Evolutionary conservation across 1,140 invertebrate genomes (phyloP).

Genomic region (Metaphire vulgaris): DNA sequence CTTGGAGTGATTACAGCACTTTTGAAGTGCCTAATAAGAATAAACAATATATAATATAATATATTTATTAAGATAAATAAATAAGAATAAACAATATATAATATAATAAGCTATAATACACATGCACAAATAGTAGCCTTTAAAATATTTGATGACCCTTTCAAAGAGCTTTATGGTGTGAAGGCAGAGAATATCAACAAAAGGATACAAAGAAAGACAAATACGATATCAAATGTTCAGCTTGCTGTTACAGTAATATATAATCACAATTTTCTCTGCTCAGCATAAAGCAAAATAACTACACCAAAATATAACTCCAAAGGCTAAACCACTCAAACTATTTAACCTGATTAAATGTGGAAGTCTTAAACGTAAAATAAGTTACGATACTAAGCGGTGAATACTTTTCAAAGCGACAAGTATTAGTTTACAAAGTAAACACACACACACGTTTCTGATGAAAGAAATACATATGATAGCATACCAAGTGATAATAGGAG

Average conservation of each 20-base stretch:
- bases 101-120: too few relatives aligned
- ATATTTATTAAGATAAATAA: too few relatives aligned
- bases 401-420: too few relatives aligned
- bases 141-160: background rate
- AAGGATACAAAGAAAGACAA: too few relatives aligned
- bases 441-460: background rate
- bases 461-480: background rate
- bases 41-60: background rate
- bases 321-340: background rate
- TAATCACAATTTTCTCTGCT: too few relatives aligned
- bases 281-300: too few relatives aligned
- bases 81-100: background rate
- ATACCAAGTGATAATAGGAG: slow-evolving; percentile 87
- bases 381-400: too few relatives aligned
- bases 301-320: background rate
- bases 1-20: slow-evolving; percentile 63
- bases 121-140: background rate
- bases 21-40: background rate
- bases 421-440: too few relatives aligned
- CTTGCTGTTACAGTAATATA: too few relatives aligned
- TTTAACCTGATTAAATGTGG: background rate
- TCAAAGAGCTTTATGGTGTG: background rate
- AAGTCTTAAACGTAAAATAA: background rate
- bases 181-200: too few relatives aligned
- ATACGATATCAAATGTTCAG: too few relatives aligned